Evolutionary conservation across 2,113 vertebrate genomes (phyloP).

Genomic region (Charina bottae): DNA sequence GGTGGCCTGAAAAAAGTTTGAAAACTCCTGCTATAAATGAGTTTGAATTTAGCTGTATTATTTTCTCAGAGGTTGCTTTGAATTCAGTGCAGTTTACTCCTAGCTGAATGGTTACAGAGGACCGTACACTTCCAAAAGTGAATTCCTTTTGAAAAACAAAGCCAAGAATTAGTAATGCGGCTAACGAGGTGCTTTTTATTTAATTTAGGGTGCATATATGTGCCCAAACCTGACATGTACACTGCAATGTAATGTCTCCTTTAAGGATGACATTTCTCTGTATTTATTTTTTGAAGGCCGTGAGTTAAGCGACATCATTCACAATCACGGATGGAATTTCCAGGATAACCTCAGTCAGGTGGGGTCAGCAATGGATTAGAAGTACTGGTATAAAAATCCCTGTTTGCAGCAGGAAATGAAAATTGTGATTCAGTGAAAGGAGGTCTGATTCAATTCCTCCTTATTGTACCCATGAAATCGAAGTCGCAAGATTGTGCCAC

Average conservation of each 20-base stretch:
- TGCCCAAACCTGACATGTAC: background rate
- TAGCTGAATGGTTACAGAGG: background rate
- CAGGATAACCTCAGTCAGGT: background rate
- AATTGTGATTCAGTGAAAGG: slow-evolving; percentile 11
- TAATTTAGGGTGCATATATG: background rate
- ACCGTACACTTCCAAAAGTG: background rate
- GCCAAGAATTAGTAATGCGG: background rate
- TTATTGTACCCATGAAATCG: background rate
- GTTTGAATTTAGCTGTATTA: background rate
- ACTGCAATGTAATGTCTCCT: background rate
- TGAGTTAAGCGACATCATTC: background rate
- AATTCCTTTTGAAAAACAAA: background rate
- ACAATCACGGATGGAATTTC: background rate
- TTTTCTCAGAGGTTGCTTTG: background rate
- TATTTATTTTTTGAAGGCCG: background rate
- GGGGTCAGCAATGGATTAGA: background rate
- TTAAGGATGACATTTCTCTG: background rate
- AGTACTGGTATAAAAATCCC: background rate
- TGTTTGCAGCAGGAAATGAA: background rate
- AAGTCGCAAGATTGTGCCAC: background rate
- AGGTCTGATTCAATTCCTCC: background rate
- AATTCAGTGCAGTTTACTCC: background rate
- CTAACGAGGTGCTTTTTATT: background rate
- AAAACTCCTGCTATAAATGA: background rate
- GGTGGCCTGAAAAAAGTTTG: background rate